Evolutionary conservation across 1,140 invertebrate species (phyloP).

Genomic region (silkworm (Bombyx mori)): ASM3026992v2 NC_085114.1:4138001-4138500

Average conservation of each 20-base stretch:
- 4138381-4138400: constrained; percentile 20
- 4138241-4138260: constrained; percentile 19
- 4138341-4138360: constrained; percentile 27
- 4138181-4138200: no score
- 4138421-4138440: constrained; percentile 10
- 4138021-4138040: no score
- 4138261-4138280: constrained; percentile 10
- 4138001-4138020: no score
- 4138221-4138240: constrained; percentile 1
- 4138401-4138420: constrained; percentile 11
- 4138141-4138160: no score
- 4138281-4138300: constrained; percentile 23
- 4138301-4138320: constrained; percentile 23
- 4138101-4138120: no score
- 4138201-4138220: not conserved
- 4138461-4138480: constrained; percentile 28
- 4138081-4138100: no score
- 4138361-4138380: constrained; percentile 28
- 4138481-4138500: constrained; percentile 27
- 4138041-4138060: no score
- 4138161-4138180: no score
- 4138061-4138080: no score
- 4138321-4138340: constrained; percentile 22
- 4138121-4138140: no score
- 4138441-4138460: constrained; percentile 42